Base-by-base conservation (phyloP, 2,113 vertebrate genomes). In the Rhinogobius similis region DNA sequence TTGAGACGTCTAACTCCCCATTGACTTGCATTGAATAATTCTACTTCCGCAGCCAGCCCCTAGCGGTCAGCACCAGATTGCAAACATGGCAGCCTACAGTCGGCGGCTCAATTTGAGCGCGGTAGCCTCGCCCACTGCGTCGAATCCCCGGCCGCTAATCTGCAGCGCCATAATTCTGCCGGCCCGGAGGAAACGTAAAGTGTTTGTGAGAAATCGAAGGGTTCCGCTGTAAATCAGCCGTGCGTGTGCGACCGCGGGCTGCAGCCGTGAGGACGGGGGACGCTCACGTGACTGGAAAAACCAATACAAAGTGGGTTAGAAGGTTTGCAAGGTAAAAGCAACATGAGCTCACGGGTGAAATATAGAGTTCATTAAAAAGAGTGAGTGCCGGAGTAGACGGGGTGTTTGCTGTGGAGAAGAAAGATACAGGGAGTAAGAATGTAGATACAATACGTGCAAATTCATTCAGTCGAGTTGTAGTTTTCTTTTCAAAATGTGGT, bases 81-180 rank as follows among this genome's bases (percentile, higher is more conserved):
- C n/a, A n/a, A n/a, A n/a, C n/a, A n/a, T n/a, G n/a, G n/a, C n/a
- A n/a, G n/a, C n/a, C n/a, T n/a, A n/a, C n/a, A n/a, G n/a, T n/a
- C n/a, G n/a, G n/a, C n/a, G n/a, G n/a, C n/a, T n/a, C n/a, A n/a
- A n/a, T n/a, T n/a, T n/a, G n/a, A n/a, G n/a, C n/a, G n/a, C n/a
- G n/a, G n/a, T n/a, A n/a, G n/a, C n/a, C n/a, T n/a, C n/a, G n/a
- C n/a, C n/a, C n/a, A n/a, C n/a, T n/a, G n/a, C n/a, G n/a, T n/a
- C n/a, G n/a, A 79, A 81, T 81, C 84, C 77, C 69, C 2, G 0
- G 72, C 62, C 27, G 24, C 77, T 83, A 78, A 88, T 89, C 83
- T 88, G 72, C 82, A 70, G 63, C 58, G 52, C 29, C 58, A 65
- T 72, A 70, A 65, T 73, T 85, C 72, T 77, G 36, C 20, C 53